Evolutionary conservation across 2,113 vertebrate species (phyloP).

Genomic region (Cebidichthys violaceus): DNA sequence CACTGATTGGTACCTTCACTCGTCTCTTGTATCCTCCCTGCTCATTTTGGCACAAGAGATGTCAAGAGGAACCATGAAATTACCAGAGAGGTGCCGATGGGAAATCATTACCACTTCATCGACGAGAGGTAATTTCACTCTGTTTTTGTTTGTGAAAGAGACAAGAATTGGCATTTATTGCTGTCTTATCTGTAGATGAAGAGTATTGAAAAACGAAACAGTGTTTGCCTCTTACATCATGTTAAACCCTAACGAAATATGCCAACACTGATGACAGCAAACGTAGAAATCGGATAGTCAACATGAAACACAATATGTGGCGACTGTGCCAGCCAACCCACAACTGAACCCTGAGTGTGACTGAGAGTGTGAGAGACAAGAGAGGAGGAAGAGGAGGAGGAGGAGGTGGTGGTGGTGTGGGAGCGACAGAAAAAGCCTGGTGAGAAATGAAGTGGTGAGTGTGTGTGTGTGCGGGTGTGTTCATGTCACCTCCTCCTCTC

Average conservation of each 20-base stretch:
- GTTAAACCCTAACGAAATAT: slow-evolving; percentile 39
- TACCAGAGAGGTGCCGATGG: slow-evolving; percentile 17
- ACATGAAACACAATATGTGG: slow-evolving; percentile 52
- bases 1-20: slow-evolving; percentile 34
- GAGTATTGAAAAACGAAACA: background rate
- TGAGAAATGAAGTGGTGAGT: slow-evolving; percentile 67
- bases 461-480: slow-evolving; percentile 41
- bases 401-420: slow-evolving; percentile 42
- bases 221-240: slow-evolving; percentile 16
- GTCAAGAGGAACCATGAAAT: slow-evolving; percentile 31
- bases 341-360: slow-evolving; percentile 65
- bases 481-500: slow-evolving; percentile 61
- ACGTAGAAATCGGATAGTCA: slow-evolving; percentile 22
- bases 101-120: background rate
- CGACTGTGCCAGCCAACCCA: slow-evolving; percentile 63
- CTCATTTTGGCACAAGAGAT: slow-evolving; percentile 31
- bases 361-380: slow-evolving; percentile 52
- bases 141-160: background rate
- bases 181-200: background rate
- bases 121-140: background rate
- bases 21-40: slow-evolving; percentile 16
- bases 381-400: slow-evolving; percentile 43
- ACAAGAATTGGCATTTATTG: background rate
- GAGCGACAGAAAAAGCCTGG: slow-evolving; percentile 63
- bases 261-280: slow-evolving; percentile 28